Percentiles rank a stretch among this genome's conserved stretches.
Evolutionary conservation across 2,888 invertebrate species (phyloP).

Genomic region (Ommatoiulus sabulosus): DNA sequence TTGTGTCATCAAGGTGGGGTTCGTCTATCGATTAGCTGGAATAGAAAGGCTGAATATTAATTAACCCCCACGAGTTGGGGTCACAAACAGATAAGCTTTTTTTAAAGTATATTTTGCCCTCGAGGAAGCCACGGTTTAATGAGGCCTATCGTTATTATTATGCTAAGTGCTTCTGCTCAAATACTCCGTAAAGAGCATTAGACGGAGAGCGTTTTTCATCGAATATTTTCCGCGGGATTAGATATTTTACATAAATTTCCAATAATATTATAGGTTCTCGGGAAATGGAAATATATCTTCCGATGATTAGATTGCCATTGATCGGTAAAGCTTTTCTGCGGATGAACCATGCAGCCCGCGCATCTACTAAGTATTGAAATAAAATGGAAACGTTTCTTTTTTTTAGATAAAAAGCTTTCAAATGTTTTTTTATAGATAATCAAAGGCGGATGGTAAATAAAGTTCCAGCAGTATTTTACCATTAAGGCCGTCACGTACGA

Average conservation of each 20-base stretch:
- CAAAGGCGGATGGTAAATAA: not conserved
- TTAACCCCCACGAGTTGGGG: slow-evolving; percentile 25
- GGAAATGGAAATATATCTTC: not conserved
- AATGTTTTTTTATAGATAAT: not conserved
- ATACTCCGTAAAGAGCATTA: not conserved
- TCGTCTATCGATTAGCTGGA: slow-evolving; percentile 19
- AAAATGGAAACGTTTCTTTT: not conserved
- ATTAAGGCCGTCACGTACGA: too few species aligned
- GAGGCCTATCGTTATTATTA: slow-evolving; percentile 38
- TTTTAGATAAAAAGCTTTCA: not conserved
- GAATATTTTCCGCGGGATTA: slow-evolving; percentile 18
- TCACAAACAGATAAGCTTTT: slow-evolving; percentile 38
- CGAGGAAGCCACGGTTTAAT: slow-evolving; percentile 12
- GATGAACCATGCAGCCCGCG: not conserved
- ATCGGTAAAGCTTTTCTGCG: not conserved
- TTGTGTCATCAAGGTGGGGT: not conserved
- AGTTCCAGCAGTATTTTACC: too few species aligned
- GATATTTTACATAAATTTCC: slow-evolving; percentile 45
- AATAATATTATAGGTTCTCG: slow-evolving; percentile 16
- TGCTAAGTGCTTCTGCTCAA: slow-evolving; percentile 41
- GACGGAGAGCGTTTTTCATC: not conserved
- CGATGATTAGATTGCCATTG: slow-evolving; percentile 31
- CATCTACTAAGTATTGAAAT: not conserved
- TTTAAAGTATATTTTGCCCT: slow-evolving; percentile 1
- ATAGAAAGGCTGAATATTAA: slow-evolving; percentile 32